These are phyloP conservation scores for human (Homo sapiens) DNA, from an alignment of 2,113 vertebrate genomes.

Conservation along the genomic window GRCh38 chr2:181830001-181830500, in stretches of 20 bases:
- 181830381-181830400: neutral
- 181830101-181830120: neutral
- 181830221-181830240: neutral
- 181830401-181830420: neutral
- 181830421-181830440: neutral
- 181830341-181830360: neutral
- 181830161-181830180: neutral
- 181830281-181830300: neutral
- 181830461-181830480: neutral
- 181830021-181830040: neutral
- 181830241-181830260: neutral
- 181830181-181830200: conserved; percentile 11
- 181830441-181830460: neutral
- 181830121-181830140: neutral
- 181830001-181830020: neutral
- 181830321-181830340: neutral
- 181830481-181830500: neutral
- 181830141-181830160: neutral
- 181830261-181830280: neutral
- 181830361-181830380: neutral
- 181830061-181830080: neutral
- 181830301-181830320: neutral
- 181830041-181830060: neutral
- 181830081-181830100: neutral
- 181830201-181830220: neutral